A percentile compares a stretch with the other conserved stretches of the same genome.
Evolutionary conservation across 2,113 vertebrate species (phyloP).

Genomic region (Elachura formosa): DNA sequence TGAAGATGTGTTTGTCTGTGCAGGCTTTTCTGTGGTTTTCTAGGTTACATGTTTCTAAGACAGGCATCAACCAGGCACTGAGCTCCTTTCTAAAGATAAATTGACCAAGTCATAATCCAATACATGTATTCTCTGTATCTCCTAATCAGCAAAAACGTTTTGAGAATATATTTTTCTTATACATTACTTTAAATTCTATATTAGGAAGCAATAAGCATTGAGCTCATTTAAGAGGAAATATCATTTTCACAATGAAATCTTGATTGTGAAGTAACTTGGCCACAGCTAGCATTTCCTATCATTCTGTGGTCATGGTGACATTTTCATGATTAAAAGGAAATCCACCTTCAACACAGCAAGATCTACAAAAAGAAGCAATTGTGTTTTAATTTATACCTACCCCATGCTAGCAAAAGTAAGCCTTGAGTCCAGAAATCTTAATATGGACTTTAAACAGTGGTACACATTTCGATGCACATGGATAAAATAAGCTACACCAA

Average conservation of each 20-base stretch:
- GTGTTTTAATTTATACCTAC: neutral
- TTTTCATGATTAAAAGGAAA: neutral
- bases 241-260: conserved; percentile 12
- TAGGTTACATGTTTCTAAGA: neutral
- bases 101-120: neutral
- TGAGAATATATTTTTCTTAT: neutral
- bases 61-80: too few relatives aligned
- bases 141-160: neutral
- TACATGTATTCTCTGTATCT: neutral
- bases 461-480: neutral
- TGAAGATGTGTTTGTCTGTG: neutral
- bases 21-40: neutral
- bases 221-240: conserved; percentile 6
- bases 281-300: neutral
- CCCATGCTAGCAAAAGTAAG: neutral
- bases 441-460: neutral
- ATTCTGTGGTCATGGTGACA: neutral
- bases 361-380: neutral
- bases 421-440: neutral
- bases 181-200: neutral
- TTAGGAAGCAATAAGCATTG: neutral
- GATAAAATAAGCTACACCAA: neutral
- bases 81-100: neutral
- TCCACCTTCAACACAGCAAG: neutral
- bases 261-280: neutral